These are phyloP conservation scores for Psophia crepitans DNA, from an alignment of 2,113 vertebrate species.

Conservation along the genomic window DNA sequence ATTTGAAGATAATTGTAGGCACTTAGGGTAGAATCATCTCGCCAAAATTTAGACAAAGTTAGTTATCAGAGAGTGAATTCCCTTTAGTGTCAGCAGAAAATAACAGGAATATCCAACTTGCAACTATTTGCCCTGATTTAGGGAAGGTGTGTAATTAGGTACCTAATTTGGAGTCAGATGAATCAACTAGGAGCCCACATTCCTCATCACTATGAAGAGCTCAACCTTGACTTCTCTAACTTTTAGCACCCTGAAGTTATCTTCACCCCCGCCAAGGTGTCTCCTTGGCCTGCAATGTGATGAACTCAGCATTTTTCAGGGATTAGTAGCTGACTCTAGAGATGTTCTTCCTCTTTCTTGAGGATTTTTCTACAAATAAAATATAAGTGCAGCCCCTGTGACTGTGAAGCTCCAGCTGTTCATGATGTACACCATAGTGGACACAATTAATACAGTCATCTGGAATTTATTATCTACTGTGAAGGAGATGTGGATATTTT, in stretches of 20 bases:
- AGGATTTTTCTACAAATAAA: not conserved
- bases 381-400: not conserved
- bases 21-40: not conserved
- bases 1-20: not conserved
- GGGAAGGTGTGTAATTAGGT: not conserved
- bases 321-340: not conserved
- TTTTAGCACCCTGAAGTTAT: not conserved
- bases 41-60: not conserved
- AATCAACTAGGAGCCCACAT: not conserved
- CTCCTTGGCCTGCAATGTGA: not conserved
- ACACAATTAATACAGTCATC: not conserved
- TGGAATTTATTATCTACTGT: not conserved
- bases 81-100: not conserved
- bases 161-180: not conserved
- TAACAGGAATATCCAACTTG: not conserved
- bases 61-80: not conserved
- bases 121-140: not conserved
- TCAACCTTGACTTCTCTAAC: not conserved
- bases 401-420: not conserved
- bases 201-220: not conserved
- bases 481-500: not conserved
- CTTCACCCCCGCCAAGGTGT: accelerated
- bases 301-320: not conserved
- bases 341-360: not conserved
- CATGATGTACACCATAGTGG: not conserved